These are phyloP conservation scores for Spisula subtruncata DNA, from an alignment of 2,888 invertebrate genomes.

Conservation along the genomic window DNA sequence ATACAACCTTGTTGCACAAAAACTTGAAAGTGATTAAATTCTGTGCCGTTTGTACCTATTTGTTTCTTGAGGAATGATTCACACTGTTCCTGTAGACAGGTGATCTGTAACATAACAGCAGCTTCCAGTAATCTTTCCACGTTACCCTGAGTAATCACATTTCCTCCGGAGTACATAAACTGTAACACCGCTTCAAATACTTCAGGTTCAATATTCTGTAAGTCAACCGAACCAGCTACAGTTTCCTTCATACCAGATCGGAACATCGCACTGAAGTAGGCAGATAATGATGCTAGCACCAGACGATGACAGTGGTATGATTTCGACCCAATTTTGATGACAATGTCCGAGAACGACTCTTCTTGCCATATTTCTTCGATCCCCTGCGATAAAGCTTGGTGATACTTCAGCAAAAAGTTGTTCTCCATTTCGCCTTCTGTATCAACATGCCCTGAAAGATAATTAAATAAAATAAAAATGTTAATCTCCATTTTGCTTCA, in stretches of 20 bases:
- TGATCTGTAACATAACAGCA: constrained; percentile 95
- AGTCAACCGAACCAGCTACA: constrained; percentile 65
- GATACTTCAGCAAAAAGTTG: constrained; percentile 58
- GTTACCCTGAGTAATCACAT: constrained; percentile 92
- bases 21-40: too few relatives aligned
- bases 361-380: constrained; percentile 69
- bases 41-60: too few relatives aligned
- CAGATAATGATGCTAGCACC: constrained; percentile 71
- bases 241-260: constrained; percentile 75
- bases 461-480: background rate
- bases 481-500: too few relatives aligned
- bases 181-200: constrained; percentile 93
- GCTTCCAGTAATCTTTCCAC: constrained; percentile 92
- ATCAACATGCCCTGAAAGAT: constrained; percentile 20
- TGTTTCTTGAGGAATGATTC: constrained; percentile 91
- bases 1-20: too few relatives aligned
- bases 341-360: constrained; percentile 70
- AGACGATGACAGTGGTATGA: constrained; percentile 73
- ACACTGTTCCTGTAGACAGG: constrained; percentile 93
- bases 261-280: constrained; percentile 74
- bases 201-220: constrained; percentile 90
- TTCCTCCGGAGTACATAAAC: constrained; percentile 94
- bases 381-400: constrained; percentile 68
- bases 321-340: constrained; percentile 66
- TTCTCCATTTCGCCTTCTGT: constrained; percentile 32